Percentiles rank a stretch among this genome's conserved stretches.
Conservation (phyloP, 2,797 vertebrate species). For the Enteromius paludinosus region DNA sequence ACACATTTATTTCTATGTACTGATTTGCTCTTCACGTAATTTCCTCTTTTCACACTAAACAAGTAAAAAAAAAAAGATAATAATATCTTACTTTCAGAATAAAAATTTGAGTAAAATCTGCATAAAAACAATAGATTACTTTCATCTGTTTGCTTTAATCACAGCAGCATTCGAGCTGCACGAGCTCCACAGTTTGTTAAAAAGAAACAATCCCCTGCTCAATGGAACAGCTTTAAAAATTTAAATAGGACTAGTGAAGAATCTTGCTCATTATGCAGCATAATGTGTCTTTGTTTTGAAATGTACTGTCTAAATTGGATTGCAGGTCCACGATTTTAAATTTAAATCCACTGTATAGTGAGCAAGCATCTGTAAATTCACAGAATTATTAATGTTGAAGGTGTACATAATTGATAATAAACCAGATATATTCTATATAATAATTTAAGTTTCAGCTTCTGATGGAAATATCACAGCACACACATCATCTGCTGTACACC, state of each 20-base stretch:
- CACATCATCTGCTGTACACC: slow-evolving; percentile 15
- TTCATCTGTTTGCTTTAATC: neutral
- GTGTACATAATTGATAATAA: neutral
- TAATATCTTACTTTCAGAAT: neutral
- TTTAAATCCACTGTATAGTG: too few relatives aligned
- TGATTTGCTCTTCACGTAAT: neutral
- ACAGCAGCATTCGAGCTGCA: neutral
- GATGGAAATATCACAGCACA: neutral
- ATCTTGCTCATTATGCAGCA: neutral
- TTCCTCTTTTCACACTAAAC: neutral
- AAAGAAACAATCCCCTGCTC: too few relatives aligned
- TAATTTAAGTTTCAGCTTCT: neutral
- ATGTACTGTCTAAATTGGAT: neutral
- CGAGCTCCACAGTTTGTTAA: too few relatives aligned
- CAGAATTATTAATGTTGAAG: neutral
- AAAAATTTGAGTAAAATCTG: neutral
- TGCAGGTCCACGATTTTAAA: neutral
- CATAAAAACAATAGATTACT: neutral
- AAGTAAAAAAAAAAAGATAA: too few relatives aligned
- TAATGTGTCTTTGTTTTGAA: neutral
- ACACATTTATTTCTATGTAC: neutral
- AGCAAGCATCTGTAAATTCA: neutral
- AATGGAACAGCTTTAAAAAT: neutral
- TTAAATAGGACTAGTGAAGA: neutral
- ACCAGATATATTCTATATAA: neutral